phyloP scores from a whole-genome alignment of 2,888 invertebrate species.

The Oligia latruncula region DNA sequence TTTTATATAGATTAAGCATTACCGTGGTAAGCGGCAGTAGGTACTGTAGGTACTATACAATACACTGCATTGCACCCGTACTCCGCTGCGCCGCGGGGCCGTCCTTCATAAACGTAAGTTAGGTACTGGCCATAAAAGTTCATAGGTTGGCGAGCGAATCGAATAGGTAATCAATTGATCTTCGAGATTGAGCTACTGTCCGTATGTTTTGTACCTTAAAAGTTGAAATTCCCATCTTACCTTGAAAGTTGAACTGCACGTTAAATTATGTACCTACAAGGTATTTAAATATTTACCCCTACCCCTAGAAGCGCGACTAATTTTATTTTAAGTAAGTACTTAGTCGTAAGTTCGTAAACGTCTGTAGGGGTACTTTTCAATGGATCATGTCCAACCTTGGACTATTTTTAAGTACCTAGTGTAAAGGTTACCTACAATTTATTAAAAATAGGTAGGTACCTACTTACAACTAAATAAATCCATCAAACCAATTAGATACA shows the following conservation, averaged over 20 bases:
- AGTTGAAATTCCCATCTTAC: not conserved
- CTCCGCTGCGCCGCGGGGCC: not conserved
- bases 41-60: not conserved
- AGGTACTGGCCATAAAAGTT: not conserved
- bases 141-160: not conserved
- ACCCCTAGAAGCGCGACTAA: not conserved
- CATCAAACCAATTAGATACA: too few species aligned
- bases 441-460: too few species aligned
- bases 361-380: not conserved
- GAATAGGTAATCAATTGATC: constrained; percentile 14
- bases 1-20: too few species aligned
- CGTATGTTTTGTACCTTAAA: not conserved
- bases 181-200: not conserved
- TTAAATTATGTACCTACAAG: not conserved
- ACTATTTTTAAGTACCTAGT: too few species aligned
- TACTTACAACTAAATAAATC: too few species aligned
- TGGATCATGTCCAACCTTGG: too few species aligned
- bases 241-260: not conserved
- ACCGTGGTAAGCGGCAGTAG: too few species aligned
- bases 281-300: not conserved
- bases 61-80: not conserved
- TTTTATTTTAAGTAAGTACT: not conserved
- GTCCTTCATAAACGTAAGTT: not conserved
- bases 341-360: not conserved
- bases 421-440: too few species aligned